These are phyloP conservation scores for Drosophila sechellia DNA, from an alignment of 1,140 invertebrate species.

Conservation along the genomic window DNA sequence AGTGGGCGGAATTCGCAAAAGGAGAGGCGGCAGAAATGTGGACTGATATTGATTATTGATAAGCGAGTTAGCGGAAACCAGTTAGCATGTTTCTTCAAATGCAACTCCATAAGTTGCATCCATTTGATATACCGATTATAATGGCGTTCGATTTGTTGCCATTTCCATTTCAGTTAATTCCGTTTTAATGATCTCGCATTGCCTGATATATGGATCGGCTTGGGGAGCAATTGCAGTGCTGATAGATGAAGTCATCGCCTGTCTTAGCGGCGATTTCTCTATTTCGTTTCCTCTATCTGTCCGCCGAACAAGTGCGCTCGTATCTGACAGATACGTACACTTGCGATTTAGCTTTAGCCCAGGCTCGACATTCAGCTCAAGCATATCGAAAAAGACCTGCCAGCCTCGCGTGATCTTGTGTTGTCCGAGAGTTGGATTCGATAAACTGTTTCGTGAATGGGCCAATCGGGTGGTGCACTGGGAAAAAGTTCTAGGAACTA, in stretches of 20 bases:
- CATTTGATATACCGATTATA: conserved; percentile 32
- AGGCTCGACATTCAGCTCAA: conserved; percentile 1
- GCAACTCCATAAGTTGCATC: conserved; percentile 34
- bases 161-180: conserved; percentile 60
- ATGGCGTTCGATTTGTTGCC: conserved; percentile 20
- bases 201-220: conserved; percentile 34
- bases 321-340: conserved; percentile 13
- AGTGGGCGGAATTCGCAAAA: not conserved
- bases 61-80: not conserved
- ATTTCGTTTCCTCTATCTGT: conserved; percentile 12
- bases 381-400: conserved; percentile 2
- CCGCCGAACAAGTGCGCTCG: conserved; percentile 4
- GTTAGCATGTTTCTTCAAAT: conserved; percentile 11
- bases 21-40: not conserved
- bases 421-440: conserved; percentile 1
- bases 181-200: conserved; percentile 30
- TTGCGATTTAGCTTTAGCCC: conserved; percentile 1
- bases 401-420: conserved; percentile 30
- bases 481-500: too few species aligned
- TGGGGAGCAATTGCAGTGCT: conserved; percentile 26
- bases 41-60: not conserved
- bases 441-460: conserved; percentile 21
- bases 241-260: conserved; percentile 48
- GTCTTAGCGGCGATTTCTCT: conserved; percentile 36
- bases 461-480: conserved; percentile 5